Conservation (phyloP, 2,888 invertebrate genomes). For the Chrysodeixis includens region DNA sequence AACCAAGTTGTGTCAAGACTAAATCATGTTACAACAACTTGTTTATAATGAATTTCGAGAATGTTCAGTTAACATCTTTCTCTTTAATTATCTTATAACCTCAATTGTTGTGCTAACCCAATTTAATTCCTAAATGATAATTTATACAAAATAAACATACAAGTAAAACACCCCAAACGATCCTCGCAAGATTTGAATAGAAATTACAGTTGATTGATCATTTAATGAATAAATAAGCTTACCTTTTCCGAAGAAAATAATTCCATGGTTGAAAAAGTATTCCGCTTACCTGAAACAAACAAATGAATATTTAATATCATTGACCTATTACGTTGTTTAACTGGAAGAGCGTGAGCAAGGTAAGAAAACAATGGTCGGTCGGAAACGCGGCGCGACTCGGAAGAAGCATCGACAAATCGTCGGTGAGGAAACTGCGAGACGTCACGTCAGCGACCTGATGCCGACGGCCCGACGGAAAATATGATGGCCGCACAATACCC, state of each 20-base stretch:
- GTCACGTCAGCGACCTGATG: conserved; percentile 67
- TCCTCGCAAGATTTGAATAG: conserved; percentile 16
- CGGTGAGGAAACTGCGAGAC: conserved; percentile 66
- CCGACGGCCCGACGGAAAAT: conserved; percentile 73
- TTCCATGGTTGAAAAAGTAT: conserved; percentile 11
- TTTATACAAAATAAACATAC: conserved; percentile 11
- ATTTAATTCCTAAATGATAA: conserved; percentile 19
- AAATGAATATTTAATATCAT: conserved; percentile 28
- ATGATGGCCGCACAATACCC: conserved; percentile 79
- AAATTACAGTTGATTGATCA: conserved; percentile 13
- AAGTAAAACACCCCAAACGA: conserved; percentile 12
- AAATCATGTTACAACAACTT: conserved; percentile 17
- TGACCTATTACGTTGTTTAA: conserved; percentile 29
- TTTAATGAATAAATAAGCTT: conserved; percentile 31
- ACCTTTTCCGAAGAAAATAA: conserved; percentile 27
- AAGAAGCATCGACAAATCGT: conserved; percentile 68
- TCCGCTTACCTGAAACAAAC: conserved; percentile 60
- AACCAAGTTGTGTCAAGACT: conserved; percentile 8
- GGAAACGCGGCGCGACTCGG: conserved; percentile 57
- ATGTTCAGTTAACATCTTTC: conserved; percentile 17
- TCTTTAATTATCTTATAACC: conserved; percentile 30
- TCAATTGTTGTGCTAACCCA: conserved; percentile 26
- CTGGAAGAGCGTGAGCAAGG: conserved; percentile 26
- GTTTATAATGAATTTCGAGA: conserved; percentile 18
- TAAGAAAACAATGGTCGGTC: conserved; percentile 34